Conservation (phyloP, 35 echinoderm and acorn worm genomes). For the Apostichopus californicus region DNA sequence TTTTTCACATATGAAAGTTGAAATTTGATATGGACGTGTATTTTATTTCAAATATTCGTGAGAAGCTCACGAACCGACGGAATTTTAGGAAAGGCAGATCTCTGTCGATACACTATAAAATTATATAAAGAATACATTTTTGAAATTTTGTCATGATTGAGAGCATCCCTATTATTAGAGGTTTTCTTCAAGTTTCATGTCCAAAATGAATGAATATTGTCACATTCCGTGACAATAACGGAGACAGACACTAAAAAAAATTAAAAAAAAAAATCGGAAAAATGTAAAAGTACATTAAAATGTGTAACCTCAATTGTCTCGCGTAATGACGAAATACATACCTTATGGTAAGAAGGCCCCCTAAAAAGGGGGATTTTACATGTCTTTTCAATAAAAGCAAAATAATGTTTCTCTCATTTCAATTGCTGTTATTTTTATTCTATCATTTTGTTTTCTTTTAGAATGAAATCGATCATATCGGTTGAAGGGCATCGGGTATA, state of each 20-base stretch:
- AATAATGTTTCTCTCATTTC: no score
- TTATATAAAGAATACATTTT: not conserved
- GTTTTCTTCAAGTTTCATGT: not conserved
- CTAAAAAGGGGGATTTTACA: no score
- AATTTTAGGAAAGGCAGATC: not conserved
- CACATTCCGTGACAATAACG: not conserved
- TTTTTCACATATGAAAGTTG: not conserved
- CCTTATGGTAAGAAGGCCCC: no score
- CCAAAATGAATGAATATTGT: not conserved
- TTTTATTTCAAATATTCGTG: not conserved
- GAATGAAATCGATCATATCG: no score
- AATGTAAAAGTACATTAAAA: no score
- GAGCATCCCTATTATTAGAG: not conserved
- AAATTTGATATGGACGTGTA: not conserved
- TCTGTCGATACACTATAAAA: not conserved
- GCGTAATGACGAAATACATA: no score
- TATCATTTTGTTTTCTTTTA: no score
- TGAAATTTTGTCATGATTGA: not conserved
- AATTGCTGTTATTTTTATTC: no score
- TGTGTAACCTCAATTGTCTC: no score
- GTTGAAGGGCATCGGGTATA: no score
- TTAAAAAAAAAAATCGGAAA: not conserved
- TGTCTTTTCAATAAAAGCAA: no score
- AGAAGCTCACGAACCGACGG: not conserved
- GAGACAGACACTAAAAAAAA: not conserved